Base-by-base conservation (phyloP, 2,797 vertebrate species). In the Hipposideros larvatus region DNA sequence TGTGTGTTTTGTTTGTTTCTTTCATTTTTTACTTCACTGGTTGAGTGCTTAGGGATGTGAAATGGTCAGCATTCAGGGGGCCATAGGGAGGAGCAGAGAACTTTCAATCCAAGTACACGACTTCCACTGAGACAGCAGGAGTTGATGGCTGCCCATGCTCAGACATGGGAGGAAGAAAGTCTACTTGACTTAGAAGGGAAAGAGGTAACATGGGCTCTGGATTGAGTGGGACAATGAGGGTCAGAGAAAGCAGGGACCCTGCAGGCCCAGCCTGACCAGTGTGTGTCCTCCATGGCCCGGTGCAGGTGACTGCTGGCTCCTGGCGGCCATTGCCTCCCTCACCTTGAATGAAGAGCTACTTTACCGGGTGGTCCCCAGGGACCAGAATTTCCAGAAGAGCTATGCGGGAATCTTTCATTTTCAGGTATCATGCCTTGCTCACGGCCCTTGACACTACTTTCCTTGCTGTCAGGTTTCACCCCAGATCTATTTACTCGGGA, bases 401-500 rank as follows among this genome's bases (percentile, higher is more conserved):
- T 99, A 99, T 0, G 99, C 99, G 0, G 99, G 99, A 14, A 99
- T 99, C 94, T 99, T 99, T 91, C 99, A 98, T 91, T 99, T 99
- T 57, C 98, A 99, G 99, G 99, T 99, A 98, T 0, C 2, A 10
- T 18, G 41, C 22, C 1, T 51, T 19, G 5, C 7, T 55, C 2
- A 0, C 0, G 0, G 70, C 16, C n/a, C 68, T 6, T 28, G 51
- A n/a, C 21, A 1, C 24, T 19, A 18, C n/a, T 19, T 87, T 11
- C 43, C 0, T 0, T 13, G 7, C 2, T 21, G 46, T 70, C 1
- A 11, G 21, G n/a, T n/a, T 66, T 59, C 15, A 24, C 5, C 8
- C 7, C 8, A 51, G 55, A n/a, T 7, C 59, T 13, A 11, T 14
- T 0, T 22, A 10, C 6, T 37, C 31, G 11, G 87, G 78, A 55